phyloP scores from a whole-genome alignment of 2,888 invertebrate species.

The Noctua janthina region DNA sequence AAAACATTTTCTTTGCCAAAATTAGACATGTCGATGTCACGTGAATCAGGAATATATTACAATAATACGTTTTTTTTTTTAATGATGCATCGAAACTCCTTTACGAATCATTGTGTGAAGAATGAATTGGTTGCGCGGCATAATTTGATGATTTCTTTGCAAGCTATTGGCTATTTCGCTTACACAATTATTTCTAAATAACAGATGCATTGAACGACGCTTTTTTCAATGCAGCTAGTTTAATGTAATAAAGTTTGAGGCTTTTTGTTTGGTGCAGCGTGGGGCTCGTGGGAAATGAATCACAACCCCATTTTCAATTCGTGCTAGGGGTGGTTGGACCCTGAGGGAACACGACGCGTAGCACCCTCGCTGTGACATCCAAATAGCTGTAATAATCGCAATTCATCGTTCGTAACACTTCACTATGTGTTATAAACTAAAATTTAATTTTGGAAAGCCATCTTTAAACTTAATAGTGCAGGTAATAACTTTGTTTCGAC shows the following conservation, averaged over 20 bases:
- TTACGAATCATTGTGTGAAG: constrained; percentile 70
- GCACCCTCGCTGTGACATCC: constrained; percentile 86
- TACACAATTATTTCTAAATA: constrained; percentile 42
- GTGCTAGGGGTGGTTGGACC: constrained; percentile 80
- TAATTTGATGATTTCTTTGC: constrained; percentile 61
- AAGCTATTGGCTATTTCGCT: constrained; percentile 33
- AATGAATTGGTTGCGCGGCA: constrained; percentile 70
- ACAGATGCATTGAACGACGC: constrained; percentile 68
- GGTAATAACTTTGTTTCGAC: constrained; percentile 32
- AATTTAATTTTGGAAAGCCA: constrained; percentile 53
- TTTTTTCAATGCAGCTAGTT: constrained; percentile 73
- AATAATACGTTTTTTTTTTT: constrained; percentile 23
- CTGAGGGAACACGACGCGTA: constrained; percentile 77
- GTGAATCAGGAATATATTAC: constrained; percentile 35
- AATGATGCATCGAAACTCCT: constrained; percentile 54
- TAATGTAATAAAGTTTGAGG: constrained; percentile 80
- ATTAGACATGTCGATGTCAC: constrained; percentile 46
- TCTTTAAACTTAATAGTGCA: constrained; percentile 21
- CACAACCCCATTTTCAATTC: constrained; percentile 89
- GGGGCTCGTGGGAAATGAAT: constrained; percentile 89
- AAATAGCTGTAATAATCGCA: constrained; percentile 87
- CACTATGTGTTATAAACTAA: constrained; percentile 63
- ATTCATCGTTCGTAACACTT: constrained; percentile 78
- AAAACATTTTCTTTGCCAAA: constrained; percentile 51
- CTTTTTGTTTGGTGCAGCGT: constrained; percentile 79